These are phyloP conservation scores for Ageneiosus marmoratus DNA, from an alignment of 2,113 vertebrate species.

Conservation along the genomic window DNA sequence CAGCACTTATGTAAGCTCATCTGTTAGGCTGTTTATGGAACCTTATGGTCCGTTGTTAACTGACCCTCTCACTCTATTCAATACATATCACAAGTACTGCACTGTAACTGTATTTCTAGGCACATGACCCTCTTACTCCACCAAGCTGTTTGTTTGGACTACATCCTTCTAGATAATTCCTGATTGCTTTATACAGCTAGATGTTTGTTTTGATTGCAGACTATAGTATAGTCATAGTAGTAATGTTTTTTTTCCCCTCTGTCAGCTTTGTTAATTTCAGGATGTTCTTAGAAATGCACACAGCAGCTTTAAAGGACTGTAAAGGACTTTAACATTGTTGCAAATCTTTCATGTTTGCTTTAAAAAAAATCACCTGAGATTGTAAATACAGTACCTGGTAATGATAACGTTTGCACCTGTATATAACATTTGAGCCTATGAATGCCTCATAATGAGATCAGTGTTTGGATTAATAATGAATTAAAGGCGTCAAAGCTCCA, in stretches of 20 bases:
- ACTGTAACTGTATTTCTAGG: too few species aligned
- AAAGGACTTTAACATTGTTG: background rate
- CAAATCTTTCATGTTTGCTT: background rate
- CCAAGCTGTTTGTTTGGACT: background rate
- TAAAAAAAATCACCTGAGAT: background rate
- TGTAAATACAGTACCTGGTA: background rate
- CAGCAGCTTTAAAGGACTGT: background rate
- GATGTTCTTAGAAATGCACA: background rate
- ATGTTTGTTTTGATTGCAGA: background rate
- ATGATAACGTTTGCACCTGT: background rate
- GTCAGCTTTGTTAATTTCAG: background rate
- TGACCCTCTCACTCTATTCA: background rate
- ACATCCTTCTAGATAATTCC: background rate
- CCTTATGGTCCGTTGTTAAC: background rate
- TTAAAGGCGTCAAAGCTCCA: constrained; percentile 62
- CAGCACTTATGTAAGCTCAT: background rate
- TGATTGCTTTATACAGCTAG: background rate
- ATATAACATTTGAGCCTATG: constrained; percentile 56
- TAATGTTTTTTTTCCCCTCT: too few species aligned
- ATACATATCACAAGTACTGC: background rate
- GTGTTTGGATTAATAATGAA: constrained; percentile 71
- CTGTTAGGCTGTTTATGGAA: background rate
- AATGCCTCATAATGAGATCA: constrained; percentile 53
- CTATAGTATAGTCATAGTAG: background rate
- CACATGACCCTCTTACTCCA: background rate